Conservation (phyloP, 1,140 invertebrate species). For the Heterodera carotae region DNA sequence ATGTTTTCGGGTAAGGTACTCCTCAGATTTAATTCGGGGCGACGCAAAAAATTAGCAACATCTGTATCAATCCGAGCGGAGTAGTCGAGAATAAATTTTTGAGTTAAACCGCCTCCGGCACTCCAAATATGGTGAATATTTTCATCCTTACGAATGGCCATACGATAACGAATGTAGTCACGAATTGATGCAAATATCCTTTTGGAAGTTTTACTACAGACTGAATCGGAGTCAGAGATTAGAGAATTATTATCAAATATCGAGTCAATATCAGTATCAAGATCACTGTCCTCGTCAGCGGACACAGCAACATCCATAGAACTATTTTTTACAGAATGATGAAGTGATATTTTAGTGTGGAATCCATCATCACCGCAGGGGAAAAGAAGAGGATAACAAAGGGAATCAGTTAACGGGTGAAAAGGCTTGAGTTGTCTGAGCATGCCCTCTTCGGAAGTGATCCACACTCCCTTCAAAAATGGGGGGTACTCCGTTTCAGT, state of each 20-base stretch:
- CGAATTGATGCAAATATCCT: not conserved
- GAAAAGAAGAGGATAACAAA: conserved; percentile 1
- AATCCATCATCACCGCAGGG: conserved; percentile 1
- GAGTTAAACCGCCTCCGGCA: not conserved
- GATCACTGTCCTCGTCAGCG: too few relatives aligned
- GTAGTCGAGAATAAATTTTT: conserved; percentile 5
- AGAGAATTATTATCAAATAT: not conserved
- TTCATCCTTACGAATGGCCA: not conserved
- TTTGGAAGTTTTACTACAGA: not conserved
- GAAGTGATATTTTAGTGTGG: not conserved
- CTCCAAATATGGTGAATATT: not conserved
- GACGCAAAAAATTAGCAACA: not conserved
- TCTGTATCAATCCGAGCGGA: not conserved
- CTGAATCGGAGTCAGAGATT: not conserved
- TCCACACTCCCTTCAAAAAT: not conserved
- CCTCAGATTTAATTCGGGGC: not conserved
- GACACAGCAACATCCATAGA: too few relatives aligned
- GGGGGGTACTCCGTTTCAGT: not conserved
- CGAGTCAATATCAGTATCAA: not conserved
- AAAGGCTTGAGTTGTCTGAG: not conserved
- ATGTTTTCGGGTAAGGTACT: not conserved
- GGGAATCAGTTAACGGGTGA: not conserved
- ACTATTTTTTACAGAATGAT: too few relatives aligned
- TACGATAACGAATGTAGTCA: not conserved
- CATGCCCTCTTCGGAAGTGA: not conserved